phyloP scores from a whole-genome alignment of 2,797 vertebrate genomes.

The Aselliscus stoliczkanus region DNA sequence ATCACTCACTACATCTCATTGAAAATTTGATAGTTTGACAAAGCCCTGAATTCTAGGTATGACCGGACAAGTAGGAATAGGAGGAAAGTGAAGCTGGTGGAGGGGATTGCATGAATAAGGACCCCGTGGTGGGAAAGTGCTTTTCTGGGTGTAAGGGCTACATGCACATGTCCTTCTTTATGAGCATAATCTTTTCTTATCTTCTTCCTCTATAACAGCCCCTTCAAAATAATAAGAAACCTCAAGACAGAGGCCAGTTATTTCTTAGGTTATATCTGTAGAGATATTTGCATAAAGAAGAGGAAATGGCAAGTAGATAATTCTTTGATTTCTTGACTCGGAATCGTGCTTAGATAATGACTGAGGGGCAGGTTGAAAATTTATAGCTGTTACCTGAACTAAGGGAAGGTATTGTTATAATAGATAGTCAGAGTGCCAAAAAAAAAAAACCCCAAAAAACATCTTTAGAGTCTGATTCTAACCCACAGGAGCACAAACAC shows the following conservation, averaged over 20 bases:
- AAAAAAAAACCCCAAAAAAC: not conserved
- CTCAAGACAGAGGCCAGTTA: not conserved
- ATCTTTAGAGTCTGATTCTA: not conserved
- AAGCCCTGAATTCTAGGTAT: not conserved
- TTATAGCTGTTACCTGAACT: not conserved
- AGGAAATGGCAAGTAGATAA: not conserved
- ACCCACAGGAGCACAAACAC: not conserved
- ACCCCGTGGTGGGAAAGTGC: not conserved
- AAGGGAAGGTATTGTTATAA: not conserved
- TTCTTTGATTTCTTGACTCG: constrained; percentile 13
- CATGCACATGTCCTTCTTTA: not conserved
- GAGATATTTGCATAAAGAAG: not conserved
- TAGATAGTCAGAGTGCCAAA: not conserved
- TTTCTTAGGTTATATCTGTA: not conserved
- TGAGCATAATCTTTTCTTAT: not conserved
- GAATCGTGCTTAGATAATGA: not conserved
- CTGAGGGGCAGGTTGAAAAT: not conserved
- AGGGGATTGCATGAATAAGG: not conserved
- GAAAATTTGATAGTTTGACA: not conserved
- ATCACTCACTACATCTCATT: not conserved
- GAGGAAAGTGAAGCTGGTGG: not conserved
- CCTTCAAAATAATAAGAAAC: constrained; percentile 17
- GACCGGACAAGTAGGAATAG: not conserved
- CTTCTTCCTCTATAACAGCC: not conserved
- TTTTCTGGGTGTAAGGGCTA: not conserved